Percentiles rank a stretch among this genome's conserved stretches.
Evolutionary conservation across 2,113 vertebrate genomes (phyloP).

Genomic region (Recurvirostra avosetta): DNA sequence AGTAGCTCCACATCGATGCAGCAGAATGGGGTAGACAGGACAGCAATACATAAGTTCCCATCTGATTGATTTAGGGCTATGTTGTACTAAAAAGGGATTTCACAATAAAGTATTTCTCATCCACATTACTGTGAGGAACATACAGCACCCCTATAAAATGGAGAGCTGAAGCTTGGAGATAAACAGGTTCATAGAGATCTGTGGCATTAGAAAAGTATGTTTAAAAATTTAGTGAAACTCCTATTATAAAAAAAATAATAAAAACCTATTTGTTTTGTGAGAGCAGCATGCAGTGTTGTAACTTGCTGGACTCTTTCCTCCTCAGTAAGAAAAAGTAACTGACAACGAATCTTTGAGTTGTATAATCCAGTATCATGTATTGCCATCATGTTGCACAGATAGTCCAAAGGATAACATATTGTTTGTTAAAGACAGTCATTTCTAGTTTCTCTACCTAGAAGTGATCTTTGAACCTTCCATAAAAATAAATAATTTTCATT

Average conservation of each 20-base stretch:
- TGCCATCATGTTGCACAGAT: background rate
- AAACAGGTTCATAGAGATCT: background rate
- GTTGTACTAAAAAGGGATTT: background rate
- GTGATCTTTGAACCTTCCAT: background rate
- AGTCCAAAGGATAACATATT: fast-evolving
- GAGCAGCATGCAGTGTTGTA: background rate
- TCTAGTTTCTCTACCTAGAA: background rate
- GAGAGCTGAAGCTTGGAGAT: background rate
- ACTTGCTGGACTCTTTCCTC: background rate
- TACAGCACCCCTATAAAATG: background rate
- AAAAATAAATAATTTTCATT: background rate
- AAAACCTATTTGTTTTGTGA: background rate
- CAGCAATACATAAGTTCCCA: background rate
- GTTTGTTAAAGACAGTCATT: background rate
- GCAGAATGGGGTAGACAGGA: background rate
- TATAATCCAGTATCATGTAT: background rate
- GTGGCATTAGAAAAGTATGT: background rate
- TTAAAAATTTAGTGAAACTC: background rate
- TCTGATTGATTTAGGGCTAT: background rate
- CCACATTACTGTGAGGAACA: background rate
- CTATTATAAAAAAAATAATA: fast-evolving
- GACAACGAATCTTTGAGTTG: background rate
- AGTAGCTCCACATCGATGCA: too few relatives aligned
- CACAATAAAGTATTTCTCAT: background rate
- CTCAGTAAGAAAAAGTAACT: background rate